Evolutionary conservation across 2,113 vertebrate genomes (phyloP), one percentile per base, ranked within the genome.

Genomic region (Lepidothrix coronata): DNA sequence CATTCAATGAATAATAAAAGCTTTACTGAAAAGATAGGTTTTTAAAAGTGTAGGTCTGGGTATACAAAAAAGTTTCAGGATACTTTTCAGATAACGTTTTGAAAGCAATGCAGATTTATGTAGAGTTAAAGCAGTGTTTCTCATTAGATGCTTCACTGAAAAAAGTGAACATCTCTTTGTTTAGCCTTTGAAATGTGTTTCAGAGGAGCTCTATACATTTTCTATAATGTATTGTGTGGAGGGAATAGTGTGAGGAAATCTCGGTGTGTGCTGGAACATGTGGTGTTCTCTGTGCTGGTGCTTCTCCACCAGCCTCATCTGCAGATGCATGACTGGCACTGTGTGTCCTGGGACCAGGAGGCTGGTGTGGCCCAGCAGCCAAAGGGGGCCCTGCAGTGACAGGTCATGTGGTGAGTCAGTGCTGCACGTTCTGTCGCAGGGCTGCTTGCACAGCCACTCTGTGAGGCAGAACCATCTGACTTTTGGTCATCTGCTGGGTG

Each of bases 251-350:
- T 46, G 49, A 59, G 39, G 49, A 49, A 35, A 55, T 23, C 71
- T 41, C 31, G 4, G 3, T 16, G 14, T 63, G 10, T 51, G 10
- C n/a, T 55, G 14, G 13, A 31, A 9, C 3, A 1, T 17, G 39
- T 13, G 14, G 12, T 31, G 18, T 16, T 37, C 11, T 35, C 24
- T 71, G 8, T 3, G 2, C 33, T 48, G 35, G 30, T 0, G 0
- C 33, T 46, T 7, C 68, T 66, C 20, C 2, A 1, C 10, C 43
- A 49, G 66, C 68, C 48, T 61, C 2, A 1, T 39, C 18, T 52
- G 27, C 31, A 35, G 65, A n/a, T 4, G 0, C 27, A 1, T 8
- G 15, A 4, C 39, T 61, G 70, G 21, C 46, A 68, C 17, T 1
- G 0, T 1, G 2, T 57, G n/a, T 41, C 12, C 19, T 8, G 30